Percentiles rank a stretch among this genome's conserved stretches.
Conservation (phyloP, 30 jellyfish, hydroid and myxozoan species). For the Phacellophora camtschatica region DNA sequence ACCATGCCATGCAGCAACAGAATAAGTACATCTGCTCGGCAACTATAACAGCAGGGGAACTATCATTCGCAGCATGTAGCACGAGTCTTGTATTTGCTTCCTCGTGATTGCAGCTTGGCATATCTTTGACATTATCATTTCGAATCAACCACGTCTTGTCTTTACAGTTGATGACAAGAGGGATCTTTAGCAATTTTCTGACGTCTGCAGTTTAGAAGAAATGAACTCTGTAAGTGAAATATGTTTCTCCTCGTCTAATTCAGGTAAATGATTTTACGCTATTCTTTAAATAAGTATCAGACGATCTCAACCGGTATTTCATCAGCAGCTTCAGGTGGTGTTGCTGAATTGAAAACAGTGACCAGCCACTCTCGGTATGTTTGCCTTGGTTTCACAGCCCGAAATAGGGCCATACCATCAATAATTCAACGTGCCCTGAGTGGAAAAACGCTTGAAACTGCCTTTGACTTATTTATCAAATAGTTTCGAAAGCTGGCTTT, state of each 20-base stretch:
- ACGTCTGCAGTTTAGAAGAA: neutral
- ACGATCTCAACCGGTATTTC: neutral
- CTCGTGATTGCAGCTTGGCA: neutral
- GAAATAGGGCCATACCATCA: no score
- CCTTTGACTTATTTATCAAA: no score
- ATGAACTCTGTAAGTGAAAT: neutral
- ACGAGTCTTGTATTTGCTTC: slow-evolving; percentile 22
- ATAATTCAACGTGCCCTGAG: no score
- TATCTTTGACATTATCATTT: neutral
- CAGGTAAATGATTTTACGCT: neutral
- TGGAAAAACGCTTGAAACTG: no score
- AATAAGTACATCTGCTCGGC: slow-evolving; percentile 27
- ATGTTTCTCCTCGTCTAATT: neutral
- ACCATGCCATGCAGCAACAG: neutral
- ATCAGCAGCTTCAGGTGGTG: neutral
- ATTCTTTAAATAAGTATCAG: neutral
- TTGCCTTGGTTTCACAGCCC: no score
- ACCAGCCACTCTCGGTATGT: no score
- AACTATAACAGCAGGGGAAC: neutral
- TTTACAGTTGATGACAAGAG: no score
- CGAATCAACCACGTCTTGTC: neutral
- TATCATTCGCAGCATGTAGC: neutral
- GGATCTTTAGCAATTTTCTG: no score
- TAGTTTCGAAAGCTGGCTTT: no score
- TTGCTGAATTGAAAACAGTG: neutral